Base-by-base conservation (phyloP, 2,797 vertebrate genomes). In the Sebastes trivittatus region DNA sequence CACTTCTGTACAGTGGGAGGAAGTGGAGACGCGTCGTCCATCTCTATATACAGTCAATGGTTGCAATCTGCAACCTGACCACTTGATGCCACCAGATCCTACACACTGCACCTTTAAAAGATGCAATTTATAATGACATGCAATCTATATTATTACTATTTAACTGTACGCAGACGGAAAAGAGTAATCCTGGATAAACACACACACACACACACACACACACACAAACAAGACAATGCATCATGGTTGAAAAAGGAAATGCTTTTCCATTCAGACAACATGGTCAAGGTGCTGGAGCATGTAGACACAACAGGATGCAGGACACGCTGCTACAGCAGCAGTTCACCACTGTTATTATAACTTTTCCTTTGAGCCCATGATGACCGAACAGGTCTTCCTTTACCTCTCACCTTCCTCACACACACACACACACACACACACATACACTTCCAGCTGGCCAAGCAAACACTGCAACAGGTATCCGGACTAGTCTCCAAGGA, bases 401-500 rank as follows among this genome's bases (percentile, higher is more conserved):
- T 87, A 70, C 80, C 89, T 91, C 87, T 86, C 91, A 90, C 92
- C 88, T 93, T 78, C 81, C 78, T 76, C 80, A 86, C 63, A 79
- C 78, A 71, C 46, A 64, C 56, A 81, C 46, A 64, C 56, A 81
- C 36, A 86, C 61, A 29, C 27, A 42, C 38, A 86, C 61, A 79
- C 78, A 68, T 32, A 64, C 55, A 81, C 77, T 82, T 90, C 86
- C 92, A 85, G 77, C 68, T 58, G 72, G 85, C 66, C 78, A 14
- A 85, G 88, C 87, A 92, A 92, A 91, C 89, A 85, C 74, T 77
- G 75, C 82, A 64, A 63, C 94, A 93, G 92, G 93, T 95, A 95
- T 95, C 95, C 93, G 95, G 94, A 77, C 82, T 85, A 89, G 49
- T 89, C 95, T 93, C 95, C 38, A 73, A 92, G 94, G 95, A 92